Conservation (phyloP, 2,888 invertebrate species). For the Caenorhabditis panamensis region DNA sequence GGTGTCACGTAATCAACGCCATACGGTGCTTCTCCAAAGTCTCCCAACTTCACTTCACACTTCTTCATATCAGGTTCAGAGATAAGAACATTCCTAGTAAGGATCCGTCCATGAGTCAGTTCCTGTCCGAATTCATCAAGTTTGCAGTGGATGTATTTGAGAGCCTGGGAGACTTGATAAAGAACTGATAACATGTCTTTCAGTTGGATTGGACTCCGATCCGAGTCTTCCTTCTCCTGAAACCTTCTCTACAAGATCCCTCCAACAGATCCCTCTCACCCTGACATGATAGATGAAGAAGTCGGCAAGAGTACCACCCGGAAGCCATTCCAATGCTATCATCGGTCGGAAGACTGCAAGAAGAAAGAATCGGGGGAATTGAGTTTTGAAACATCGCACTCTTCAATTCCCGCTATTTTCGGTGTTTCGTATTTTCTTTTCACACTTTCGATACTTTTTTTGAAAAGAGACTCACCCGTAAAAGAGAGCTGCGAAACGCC, state of each 20-base stretch:
- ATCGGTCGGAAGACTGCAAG: conserved; percentile 77
- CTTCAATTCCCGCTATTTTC: too few relatives aligned
- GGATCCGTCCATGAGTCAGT: conserved; percentile 78
- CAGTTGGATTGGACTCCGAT: conserved; percentile 72
- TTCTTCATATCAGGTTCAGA: conserved; percentile 71
- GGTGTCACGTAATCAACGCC: conserved; percentile 62
- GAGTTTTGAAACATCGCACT: conserved; percentile 25
- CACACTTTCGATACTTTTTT: conserved; percentile 13
- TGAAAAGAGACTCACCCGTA: conserved; percentile 53
- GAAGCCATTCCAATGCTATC: conserved; percentile 80
- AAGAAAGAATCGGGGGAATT: conserved; percentile 1
- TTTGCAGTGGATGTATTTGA: conserved; percentile 76
- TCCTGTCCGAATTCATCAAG: conserved; percentile 75
- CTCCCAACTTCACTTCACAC: conserved; percentile 78
- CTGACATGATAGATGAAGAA: conserved; percentile 76
- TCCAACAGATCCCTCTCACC: conserved; percentile 49
- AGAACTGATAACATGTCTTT: conserved; percentile 73
- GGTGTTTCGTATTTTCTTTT: conserved; percentile 16
- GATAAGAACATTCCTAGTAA: conserved; percentile 77
- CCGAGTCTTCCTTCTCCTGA: conserved; percentile 72
- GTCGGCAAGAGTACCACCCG: conserved; percentile 78
- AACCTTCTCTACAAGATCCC: conserved; percentile 12
- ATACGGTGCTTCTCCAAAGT: conserved; percentile 75
- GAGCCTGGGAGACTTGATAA: conserved; percentile 69
- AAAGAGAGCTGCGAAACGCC: conserved; percentile 77